A percentile compares a stretch with the other conserved stretches of the same genome.
Evolutionary conservation across 1,140 invertebrate genomes (phyloP).

Genomic region (Diuraphis noxia): DNA sequence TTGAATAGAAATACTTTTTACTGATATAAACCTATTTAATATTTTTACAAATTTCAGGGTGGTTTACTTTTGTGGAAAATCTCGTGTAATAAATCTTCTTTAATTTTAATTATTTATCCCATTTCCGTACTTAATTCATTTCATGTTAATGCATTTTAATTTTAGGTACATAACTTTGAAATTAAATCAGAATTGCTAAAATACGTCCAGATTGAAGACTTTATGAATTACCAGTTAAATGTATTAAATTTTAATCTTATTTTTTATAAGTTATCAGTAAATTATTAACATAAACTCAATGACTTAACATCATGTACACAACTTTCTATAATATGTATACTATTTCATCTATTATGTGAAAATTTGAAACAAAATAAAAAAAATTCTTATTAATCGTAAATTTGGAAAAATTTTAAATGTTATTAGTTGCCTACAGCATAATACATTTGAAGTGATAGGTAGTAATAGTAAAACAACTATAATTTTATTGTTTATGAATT

Average conservation of each 20-base stretch:
- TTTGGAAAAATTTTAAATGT: too few species aligned
- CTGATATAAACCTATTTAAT: not conserved
- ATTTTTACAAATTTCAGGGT: not conserved
- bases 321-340: not conserved
- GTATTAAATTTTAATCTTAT: not conserved
- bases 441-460: too few species aligned
- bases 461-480: not conserved
- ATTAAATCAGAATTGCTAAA: not conserved
- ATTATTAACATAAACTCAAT: slow-evolving; percentile 1
- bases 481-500: not conserved
- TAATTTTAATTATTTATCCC: not conserved
- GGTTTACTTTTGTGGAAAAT: not conserved
- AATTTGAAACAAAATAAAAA: not conserved
- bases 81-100: not conserved
- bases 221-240: not conserved
- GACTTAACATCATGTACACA: not conserved
- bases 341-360: not conserved
- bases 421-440: too few species aligned
- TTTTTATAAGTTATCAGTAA: not conserved
- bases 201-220: not conserved
- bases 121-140: not conserved
- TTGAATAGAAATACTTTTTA: not conserved
- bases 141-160: slow-evolving; percentile 13
- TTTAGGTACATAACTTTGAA: not conserved
- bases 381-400: not conserved